Conservation (phyloP, 2,113 vertebrate genomes). For the Actenoides lindsayi region DNA sequence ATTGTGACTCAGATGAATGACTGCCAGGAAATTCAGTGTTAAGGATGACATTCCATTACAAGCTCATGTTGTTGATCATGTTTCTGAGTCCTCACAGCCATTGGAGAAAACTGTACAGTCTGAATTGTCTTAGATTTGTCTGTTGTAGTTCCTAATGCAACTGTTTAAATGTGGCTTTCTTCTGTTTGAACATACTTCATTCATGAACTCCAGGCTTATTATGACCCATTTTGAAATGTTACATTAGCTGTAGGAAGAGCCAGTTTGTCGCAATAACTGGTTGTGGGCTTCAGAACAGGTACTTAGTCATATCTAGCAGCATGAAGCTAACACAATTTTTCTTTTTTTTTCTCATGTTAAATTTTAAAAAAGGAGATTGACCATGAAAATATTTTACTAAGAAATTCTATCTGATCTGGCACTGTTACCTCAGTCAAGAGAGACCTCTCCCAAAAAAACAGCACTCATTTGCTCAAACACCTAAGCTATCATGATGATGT, state of each 20-base stretch:
- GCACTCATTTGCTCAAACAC: accelerated
- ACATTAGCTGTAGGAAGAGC: not conserved
- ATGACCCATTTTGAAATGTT: not conserved
- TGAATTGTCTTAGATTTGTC: not conserved
- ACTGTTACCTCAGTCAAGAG: not conserved
- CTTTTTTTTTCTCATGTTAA: not conserved
- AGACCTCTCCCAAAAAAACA: not conserved
- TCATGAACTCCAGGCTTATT: not conserved
- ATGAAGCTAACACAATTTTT: accelerated
- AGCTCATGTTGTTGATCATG: not conserved
- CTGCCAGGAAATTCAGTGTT: not conserved
- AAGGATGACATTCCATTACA: not conserved
- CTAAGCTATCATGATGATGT: not conserved
- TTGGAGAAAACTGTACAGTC: not conserved
- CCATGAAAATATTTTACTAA: not conserved
- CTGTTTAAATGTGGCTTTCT: not conserved
- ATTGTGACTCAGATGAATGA: constrained; percentile 1
- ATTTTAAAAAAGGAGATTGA: not conserved
- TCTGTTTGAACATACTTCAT: not conserved
- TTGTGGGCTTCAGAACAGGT: not conserved
- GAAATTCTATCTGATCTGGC: not conserved
- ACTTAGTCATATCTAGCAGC: not conserved
- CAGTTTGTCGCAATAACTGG: not conserved
- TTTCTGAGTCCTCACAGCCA: not conserved
- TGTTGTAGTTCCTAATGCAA: not conserved